Evolutionary conservation across 2,797 vertebrate species (phyloP), one percentile per base, ranked within the genome.

Genomic region (Aselliscus stoliczkanus): DNA sequence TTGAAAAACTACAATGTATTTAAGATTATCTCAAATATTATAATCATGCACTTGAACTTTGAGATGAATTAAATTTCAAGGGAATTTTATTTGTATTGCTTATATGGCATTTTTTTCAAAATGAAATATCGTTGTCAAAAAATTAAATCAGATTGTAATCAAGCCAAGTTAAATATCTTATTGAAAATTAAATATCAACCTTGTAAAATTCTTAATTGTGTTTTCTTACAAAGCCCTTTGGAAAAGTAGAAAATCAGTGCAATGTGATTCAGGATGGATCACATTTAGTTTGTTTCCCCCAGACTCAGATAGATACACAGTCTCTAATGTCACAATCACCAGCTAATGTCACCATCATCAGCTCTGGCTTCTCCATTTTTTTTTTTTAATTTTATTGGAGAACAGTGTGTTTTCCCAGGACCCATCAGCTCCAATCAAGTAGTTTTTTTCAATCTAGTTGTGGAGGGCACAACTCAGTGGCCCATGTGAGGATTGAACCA

Each of bases 101-200:
- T 67, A 88, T 17, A 64, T 75, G 88, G 84, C 76, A 62, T 34
- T 92, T 69, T 81, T 84, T 86, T 37, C 80, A 95, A 96, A 96
- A 90, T 75, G 64, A 97, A 95, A 62, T 52, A 75, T 65, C 94
- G 56, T 64, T 96, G 52, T 77, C 14, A 23, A 88, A 86, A 94
- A 81, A 52, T 76, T 87, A 95, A 94, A 91, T 80, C 70, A 79
- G 54, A 70, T 70, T 94, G 42, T 89, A 97, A 95, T 96, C 96
- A 96, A 96, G 23, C 62, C 65, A 94, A 95, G 58, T 23, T 87
- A 89, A 84, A 94, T 93, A 34, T 70, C 56, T 85, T 94, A 73
- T 60, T 94, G 67, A 90, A 97, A 90, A 75, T 93, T 95, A 95
- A 95, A 90, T 93, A 95, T 83, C 31, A 37, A 79, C 64, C 82